A percentile compares a stretch with the other conserved stretches of the same genome.
Conservation (phyloP, 2,113 vertebrate species). For the Tachuris rubrigastra region DNA sequence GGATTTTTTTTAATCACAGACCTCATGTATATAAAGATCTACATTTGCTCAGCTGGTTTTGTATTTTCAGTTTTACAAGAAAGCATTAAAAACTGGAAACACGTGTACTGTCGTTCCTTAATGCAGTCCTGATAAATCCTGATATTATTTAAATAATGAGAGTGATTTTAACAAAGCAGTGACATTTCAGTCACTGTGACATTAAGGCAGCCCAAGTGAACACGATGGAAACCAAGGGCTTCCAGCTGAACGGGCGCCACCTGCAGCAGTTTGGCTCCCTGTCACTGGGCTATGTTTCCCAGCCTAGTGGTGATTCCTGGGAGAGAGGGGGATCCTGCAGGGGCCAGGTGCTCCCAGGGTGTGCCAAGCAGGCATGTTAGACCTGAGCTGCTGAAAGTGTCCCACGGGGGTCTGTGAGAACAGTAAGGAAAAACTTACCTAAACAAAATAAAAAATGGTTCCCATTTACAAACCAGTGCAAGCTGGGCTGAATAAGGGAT, state of each 20-base stretch:
- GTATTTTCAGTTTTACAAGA: constrained; percentile 83
- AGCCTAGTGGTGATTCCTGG: background rate
- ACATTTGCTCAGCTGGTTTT: constrained; percentile 75
- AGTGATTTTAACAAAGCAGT: background rate
- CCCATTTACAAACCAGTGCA: background rate
- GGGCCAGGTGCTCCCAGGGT: background rate
- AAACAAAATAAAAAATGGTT: background rate
- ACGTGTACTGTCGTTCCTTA: constrained; percentile 48
- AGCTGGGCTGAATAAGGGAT: background rate
- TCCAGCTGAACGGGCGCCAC: background rate
- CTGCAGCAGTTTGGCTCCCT: background rate
- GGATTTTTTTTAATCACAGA: constrained; percentile 75
- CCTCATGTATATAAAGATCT: constrained; percentile 81
- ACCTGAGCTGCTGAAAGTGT: background rate
- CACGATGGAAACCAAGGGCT: background rate
- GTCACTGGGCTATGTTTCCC: background rate
- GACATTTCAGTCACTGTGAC: background rate
- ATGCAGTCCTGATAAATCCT: background rate
- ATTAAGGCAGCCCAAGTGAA: background rate
- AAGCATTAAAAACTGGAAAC: constrained; percentile 84
- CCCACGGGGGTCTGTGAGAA: background rate
- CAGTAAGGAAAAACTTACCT: background rate
- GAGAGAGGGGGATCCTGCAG: background rate
- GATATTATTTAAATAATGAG: background rate
- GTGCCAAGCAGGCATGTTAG: background rate